Percentiles rank a stretch among this genome's conserved stretches.
Evolutionary conservation across 2,888 invertebrate species (phyloP).

Genomic region (Allacma fusca): DNA sequence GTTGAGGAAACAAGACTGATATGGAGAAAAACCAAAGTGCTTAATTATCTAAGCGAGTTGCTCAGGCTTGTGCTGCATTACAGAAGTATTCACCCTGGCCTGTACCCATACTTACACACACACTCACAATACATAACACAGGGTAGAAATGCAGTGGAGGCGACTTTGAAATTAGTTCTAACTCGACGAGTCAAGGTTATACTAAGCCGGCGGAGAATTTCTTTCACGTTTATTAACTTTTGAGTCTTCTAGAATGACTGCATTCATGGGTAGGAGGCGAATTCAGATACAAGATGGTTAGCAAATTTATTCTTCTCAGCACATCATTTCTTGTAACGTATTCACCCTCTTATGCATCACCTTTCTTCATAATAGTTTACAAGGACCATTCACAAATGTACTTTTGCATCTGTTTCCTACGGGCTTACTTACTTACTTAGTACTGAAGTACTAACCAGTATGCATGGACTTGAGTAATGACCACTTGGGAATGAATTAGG

Average conservation of each 20-base stretch:
- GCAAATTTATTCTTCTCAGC: slow-evolving; percentile 16
- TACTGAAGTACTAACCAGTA: neutral
- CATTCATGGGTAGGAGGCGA: slow-evolving; percentile 12
- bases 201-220: slow-evolving; percentile 49
- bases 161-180: slow-evolving; percentile 16
- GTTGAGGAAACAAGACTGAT: too few relatives aligned
- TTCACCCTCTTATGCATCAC: slow-evolving; percentile 17
- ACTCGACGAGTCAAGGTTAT: slow-evolving; percentile 42
- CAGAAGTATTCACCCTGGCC: too few relatives aligned
- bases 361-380: neutral
- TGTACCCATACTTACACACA: neutral
- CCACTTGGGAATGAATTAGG: neutral
- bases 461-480: neutral
- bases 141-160: slow-evolving; percentile 7
- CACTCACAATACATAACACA: neutral
- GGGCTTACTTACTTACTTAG: too few relatives aligned
- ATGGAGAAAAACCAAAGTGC: neutral
- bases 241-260: slow-evolving; percentile 26
- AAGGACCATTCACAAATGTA: neutral
- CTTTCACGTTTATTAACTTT: slow-evolving; percentile 46
- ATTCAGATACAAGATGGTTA: slow-evolving; percentile 8
- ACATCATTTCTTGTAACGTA: slow-evolving; percentile 5
- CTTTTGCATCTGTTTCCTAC: neutral
- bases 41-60: neutral
- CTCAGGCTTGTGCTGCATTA: too few relatives aligned